Evolutionary conservation across 2,797 vertebrate genomes (phyloP).

Genomic region (Enteromius paludinosus): DNA sequence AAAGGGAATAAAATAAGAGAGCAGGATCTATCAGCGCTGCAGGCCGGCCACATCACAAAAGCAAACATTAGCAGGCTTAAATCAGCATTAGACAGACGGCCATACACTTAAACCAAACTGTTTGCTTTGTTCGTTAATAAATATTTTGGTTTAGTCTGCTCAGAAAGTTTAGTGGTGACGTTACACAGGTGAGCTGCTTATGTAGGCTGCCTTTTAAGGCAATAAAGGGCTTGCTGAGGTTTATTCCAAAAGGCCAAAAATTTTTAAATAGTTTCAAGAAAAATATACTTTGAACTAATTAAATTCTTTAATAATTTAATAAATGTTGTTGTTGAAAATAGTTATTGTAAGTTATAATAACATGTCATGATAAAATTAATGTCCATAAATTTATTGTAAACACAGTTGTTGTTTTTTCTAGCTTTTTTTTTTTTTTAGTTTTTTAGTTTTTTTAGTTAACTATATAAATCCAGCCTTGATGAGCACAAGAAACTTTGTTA

Average conservation of each 20-base stretch:
- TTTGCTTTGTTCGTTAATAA: background rate
- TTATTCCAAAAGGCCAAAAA: background rate
- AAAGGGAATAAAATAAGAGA: slow-evolving; percentile 53
- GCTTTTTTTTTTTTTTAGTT: too few relatives aligned
- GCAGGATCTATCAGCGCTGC: slow-evolving; percentile 20
- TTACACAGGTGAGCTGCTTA: background rate
- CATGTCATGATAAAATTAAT: background rate
- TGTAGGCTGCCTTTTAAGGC: background rate
- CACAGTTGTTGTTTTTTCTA: background rate
- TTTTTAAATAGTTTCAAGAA: too few relatives aligned
- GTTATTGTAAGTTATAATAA: background rate
- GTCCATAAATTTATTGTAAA: background rate
- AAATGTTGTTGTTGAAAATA: too few relatives aligned
- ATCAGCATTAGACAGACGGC: slow-evolving; percentile 17
- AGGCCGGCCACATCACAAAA: slow-evolving; percentile 37
- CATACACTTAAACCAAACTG: background rate
- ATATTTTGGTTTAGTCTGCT: slow-evolving; percentile 4
- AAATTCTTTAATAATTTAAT: background rate
- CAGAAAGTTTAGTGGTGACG: background rate
- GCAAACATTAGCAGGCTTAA: slow-evolving; percentile 10
- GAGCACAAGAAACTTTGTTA: background rate
- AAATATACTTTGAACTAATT: background rate
- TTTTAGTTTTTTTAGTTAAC: too few relatives aligned
- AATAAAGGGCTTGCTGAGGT: background rate
- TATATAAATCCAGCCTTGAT: background rate